Evolutionary conservation across 2,888 invertebrate genomes (phyloP).

Genomic region (Neoascia interrupta): DNA sequence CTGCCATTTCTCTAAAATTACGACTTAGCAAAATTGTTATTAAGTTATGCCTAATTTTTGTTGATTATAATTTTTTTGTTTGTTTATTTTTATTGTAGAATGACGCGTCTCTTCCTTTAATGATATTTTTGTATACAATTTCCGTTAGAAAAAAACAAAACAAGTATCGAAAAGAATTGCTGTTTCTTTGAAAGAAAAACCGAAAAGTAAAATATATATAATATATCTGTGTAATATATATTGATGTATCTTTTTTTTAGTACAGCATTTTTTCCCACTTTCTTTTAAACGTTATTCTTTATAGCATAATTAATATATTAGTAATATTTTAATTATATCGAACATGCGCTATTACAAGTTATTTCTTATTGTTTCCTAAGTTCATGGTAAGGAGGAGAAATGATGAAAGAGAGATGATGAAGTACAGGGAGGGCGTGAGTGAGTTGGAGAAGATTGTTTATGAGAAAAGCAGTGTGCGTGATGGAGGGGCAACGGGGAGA

Average conservation of each 20-base stretch:
- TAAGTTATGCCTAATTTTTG: constrained; percentile 67
- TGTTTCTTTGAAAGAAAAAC: constrained; percentile 37
- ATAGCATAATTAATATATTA: constrained; percentile 66
- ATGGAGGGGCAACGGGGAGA: constrained; percentile 64
- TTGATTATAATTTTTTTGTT: constrained; percentile 63
- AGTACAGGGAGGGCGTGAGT: too few relatives aligned
- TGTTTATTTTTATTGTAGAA: constrained; percentile 25
- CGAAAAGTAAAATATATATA: constrained; percentile 59
- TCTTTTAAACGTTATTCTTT: constrained; percentile 53
- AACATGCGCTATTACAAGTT: constrained; percentile 69
- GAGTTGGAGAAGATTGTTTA: constrained; percentile 55
- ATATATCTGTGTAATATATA: constrained; percentile 43
- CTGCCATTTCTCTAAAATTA: constrained; percentile 65
- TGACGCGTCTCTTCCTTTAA: constrained; percentile 54
- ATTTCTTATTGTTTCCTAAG: constrained; percentile 67
- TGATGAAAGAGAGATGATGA: constrained; percentile 57
- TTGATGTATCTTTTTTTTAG: constrained; percentile 47
- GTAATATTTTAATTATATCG: constrained; percentile 68
- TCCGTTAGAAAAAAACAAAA: constrained; percentile 41
- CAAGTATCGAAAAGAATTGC: constrained; percentile 28
- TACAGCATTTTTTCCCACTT: constrained; percentile 55
- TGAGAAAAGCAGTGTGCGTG: constrained; percentile 68
- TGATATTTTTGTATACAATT: constrained; percentile 65
- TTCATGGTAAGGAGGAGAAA: constrained; percentile 52
- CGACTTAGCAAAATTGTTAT: constrained; percentile 70